Percentiles rank a stretch among this genome's conserved stretches.
Evolutionary conservation across 2,797 vertebrate genomes (phyloP).

Genomic region (Poeciliopsis gracilis): DNA sequence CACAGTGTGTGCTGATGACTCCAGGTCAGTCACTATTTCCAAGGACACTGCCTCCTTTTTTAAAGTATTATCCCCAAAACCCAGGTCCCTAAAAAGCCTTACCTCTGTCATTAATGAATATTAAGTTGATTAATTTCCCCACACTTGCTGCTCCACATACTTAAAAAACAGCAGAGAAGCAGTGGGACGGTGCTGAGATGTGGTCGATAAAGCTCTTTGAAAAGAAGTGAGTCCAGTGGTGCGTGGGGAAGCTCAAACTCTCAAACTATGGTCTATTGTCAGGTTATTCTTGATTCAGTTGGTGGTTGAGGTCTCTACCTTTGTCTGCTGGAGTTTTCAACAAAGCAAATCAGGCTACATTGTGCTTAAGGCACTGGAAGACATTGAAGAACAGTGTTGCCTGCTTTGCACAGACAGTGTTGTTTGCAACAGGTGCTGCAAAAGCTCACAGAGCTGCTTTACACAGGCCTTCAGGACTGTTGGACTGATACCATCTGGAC

Average conservation of each 20-base stretch:
- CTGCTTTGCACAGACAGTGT: background rate
- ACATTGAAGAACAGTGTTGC: background rate
- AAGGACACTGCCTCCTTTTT: constrained; percentile 42
- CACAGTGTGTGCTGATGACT: background rate
- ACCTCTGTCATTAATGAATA: constrained; percentile 71
- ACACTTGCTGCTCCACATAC: constrained; percentile 52
- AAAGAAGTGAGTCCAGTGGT: constrained; percentile 61
- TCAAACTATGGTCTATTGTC: background rate
- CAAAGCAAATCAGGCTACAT: background rate
- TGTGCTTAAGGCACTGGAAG: background rate
- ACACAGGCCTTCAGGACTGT: background rate
- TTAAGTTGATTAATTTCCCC: constrained; percentile 67
- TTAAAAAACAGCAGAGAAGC: constrained; percentile 60
- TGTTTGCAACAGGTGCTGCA: background rate
- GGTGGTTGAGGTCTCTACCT: background rate
- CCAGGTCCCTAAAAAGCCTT: constrained; percentile 62
- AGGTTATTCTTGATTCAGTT: background rate
- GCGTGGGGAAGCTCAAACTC: constrained; percentile 27
- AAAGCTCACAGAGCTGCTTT: background rate
- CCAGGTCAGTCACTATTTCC: constrained; percentile 33
- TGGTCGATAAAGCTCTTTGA: constrained; percentile 70
- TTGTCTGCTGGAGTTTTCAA: background rate
- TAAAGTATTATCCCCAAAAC: constrained; percentile 37
- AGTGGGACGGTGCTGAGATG: constrained; percentile 51
- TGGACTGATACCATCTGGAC: background rate